Evolutionary conservation across 2,797 vertebrate genomes (phyloP), one percentile per base, ranked within the genome.

Genomic region (Bucorvus abyssinicus): DNA sequence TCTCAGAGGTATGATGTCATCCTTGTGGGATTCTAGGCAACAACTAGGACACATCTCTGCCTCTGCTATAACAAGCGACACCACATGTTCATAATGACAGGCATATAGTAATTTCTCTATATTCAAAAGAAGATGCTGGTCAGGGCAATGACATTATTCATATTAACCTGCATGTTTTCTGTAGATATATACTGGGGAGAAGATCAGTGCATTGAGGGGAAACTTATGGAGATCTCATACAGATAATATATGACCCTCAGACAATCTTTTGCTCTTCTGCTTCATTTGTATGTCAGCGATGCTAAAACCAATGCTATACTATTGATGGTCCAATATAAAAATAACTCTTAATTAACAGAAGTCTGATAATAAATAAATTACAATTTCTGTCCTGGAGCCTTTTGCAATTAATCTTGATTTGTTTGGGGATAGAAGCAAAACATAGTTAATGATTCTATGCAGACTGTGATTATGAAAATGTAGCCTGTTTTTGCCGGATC

Each of bases 351-450:
- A 87, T 92, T 87, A 89, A 84, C 17, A 73, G 21, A 75, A 84
- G 3, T 69, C n/a, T 90, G 34, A 59, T 93, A 88, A 67, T 86
- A 75, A 92, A 89, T 84, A 84, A 84, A 84, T 79, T 84, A 44
- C 30, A 53, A 20, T 78, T 82, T 87, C 13, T 90, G 22, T 74
- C 59, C 42, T 67, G 59, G 6, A 84, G 47, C 7, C 36, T 90
- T 92, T 89, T 87, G 59, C 44, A 65, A 52, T 82, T 92, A 89
- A 81, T 76, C 24, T 12, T 70, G 7, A 76, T 84, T 94, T 96
- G 34, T 92, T 74, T 69, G 36, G 47, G n/a, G 10, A 63, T 86
- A 73, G 52, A 89, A 87, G 27, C 19, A 87, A 84, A 92, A 79
- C 47, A 53, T 69, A 5, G 0, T 61, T 92, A 91, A 95, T 85